These are phyloP conservation scores for Lobophora halterata DNA, from an alignment of 2,888 invertebrate genomes.

Conservation along the genomic window DNA sequence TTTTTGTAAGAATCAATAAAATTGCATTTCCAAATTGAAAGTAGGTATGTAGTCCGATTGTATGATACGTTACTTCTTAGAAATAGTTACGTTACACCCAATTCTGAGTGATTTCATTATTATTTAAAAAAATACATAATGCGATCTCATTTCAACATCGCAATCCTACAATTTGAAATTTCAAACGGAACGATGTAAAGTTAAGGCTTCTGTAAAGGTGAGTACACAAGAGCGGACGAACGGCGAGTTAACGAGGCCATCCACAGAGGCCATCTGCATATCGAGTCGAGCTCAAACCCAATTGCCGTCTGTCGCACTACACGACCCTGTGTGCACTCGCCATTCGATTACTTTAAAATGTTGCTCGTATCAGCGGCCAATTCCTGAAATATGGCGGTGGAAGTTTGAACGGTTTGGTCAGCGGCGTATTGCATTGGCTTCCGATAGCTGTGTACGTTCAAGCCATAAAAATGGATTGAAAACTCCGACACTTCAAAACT, in stretches of 20 bases:
- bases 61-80: too few relatives aligned
- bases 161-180: constrained; percentile 19
- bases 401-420: constrained; percentile 2
- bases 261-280: constrained; percentile 45
- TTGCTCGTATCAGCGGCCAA: constrained; percentile 11
- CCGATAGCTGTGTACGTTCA: too few relatives aligned
- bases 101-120: too few relatives aligned
- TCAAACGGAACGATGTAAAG: constrained; percentile 24
- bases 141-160: neutral
- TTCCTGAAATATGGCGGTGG: constrained; percentile 20
- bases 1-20: too few relatives aligned
- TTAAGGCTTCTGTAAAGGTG: constrained; percentile 29
- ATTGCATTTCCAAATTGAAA: too few relatives aligned
- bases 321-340: constrained; percentile 22
- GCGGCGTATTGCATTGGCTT: constrained; percentile 8
- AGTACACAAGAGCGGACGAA: constrained; percentile 26
- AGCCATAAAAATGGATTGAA: too few relatives aligned
- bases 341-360: constrained; percentile 32
- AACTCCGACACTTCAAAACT: too few relatives aligned
- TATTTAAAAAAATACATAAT: too few relatives aligned
- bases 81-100: too few relatives aligned
- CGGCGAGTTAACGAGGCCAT: constrained; percentile 35
- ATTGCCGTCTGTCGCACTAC: constrained; percentile 29
- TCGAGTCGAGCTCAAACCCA: constrained; percentile 33
- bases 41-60: too few relatives aligned